Evolutionary conservation across 2,113 vertebrate genomes (phyloP).

Genomic region (Mandrillus leucophaeus): DNA sequence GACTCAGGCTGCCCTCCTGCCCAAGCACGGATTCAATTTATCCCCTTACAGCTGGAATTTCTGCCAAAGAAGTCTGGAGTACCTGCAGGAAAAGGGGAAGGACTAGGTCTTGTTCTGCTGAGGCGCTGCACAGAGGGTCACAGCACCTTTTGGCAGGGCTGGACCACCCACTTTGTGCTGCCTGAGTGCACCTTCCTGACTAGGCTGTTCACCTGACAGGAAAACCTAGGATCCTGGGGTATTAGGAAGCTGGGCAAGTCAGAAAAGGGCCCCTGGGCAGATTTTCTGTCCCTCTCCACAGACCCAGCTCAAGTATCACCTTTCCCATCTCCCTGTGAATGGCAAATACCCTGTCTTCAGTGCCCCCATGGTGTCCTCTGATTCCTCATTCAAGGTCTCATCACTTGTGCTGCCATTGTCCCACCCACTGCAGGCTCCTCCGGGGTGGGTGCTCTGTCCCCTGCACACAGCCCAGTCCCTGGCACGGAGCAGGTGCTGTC

Average conservation of each 20-base stretch:
- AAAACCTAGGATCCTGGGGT: neutral
- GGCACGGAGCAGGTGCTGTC: neutral
- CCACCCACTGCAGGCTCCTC: neutral
- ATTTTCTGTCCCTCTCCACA: neutral
- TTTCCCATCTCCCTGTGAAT: neutral
- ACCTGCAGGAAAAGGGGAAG: neutral
- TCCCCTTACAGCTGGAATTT: neutral
- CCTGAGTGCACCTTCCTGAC: neutral
- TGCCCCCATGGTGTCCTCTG: neutral
- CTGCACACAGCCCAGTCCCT: fast-evolving
- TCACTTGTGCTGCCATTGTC: neutral
- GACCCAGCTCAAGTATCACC: neutral
- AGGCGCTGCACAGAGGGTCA: neutral
- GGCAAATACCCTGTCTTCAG: neutral
- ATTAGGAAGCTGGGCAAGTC: neutral
- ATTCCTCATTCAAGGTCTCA: neutral
- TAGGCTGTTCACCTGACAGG: neutral
- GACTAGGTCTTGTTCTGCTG: neutral
- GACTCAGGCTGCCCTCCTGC: neutral
- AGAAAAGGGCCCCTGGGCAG: neutral
- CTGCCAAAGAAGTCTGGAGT: neutral
- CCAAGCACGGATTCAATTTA: neutral
- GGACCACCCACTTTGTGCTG: neutral
- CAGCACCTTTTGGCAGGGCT: no score
- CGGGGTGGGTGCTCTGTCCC: fast-evolving